Conservation (phyloP, 2,888 invertebrate genomes). For the Steinernema hermaphroditum region DNA sequence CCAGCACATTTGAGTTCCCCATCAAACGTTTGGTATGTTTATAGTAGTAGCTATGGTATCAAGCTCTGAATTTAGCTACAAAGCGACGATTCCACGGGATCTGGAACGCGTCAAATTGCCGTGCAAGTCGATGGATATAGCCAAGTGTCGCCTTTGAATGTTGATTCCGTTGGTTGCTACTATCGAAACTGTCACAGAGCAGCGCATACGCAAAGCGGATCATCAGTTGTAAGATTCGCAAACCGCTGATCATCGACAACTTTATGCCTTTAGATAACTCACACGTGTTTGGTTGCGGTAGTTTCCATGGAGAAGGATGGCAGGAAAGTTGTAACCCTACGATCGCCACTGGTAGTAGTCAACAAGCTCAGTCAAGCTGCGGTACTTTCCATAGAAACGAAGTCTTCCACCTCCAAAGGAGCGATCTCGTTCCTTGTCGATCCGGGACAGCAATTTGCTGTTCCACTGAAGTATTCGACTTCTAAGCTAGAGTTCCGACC, state of each 20-base stretch:
- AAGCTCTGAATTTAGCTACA: slow-evolving; percentile 38
- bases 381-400: slow-evolving; percentile 76
- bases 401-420: slow-evolving; percentile 27
- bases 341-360: slow-evolving; percentile 82
- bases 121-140: slow-evolving; percentile 89
- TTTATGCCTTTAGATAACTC: neutral
- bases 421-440: slow-evolving; percentile 7
- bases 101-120: slow-evolving; percentile 74
- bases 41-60: slow-evolving; percentile 7
- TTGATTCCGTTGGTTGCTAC: slow-evolving; percentile 91
- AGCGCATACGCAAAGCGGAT: neutral
- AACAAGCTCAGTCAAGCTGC: slow-evolving; percentile 74
- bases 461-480: slow-evolving; percentile 40
- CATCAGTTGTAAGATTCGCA: neutral
- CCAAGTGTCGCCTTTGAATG: slow-evolving; percentile 82
- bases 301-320: slow-evolving; percentile 90
- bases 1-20: slow-evolving; percentile 81
- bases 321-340: slow-evolving; percentile 85
- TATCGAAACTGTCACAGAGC: slow-evolving; percentile 70
- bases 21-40: slow-evolving; percentile 43
- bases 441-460: slow-evolving; percentile 32
- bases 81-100: slow-evolving; percentile 51
- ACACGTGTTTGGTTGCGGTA: slow-evolving; percentile 77
- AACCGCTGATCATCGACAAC: neutral
- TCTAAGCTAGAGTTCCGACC: slow-evolving; percentile 35